phyloP scores from a whole-genome alignment of 2,888 invertebrate genomes.

The Ceraclea dissimilis region DNA sequence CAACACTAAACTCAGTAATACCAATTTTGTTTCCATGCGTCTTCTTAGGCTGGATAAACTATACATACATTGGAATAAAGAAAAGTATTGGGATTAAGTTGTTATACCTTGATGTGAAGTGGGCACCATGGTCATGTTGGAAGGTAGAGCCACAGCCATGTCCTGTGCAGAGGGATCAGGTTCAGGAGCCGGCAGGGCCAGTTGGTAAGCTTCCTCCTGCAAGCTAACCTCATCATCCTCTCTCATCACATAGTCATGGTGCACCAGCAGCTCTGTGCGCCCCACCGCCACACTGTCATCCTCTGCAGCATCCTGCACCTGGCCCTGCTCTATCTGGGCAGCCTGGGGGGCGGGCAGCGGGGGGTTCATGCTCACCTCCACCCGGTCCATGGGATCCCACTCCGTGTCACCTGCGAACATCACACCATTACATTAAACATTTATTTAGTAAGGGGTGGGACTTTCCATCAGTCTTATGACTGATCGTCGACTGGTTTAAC shows the following conservation, averaged over 20 bases:
- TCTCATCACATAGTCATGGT: slow-evolving; percentile 21
- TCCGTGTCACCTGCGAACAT: slow-evolving; percentile 60
- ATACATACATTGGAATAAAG: too few species aligned
- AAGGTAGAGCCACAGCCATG: slow-evolving; percentile 40
- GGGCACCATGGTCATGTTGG: slow-evolving; percentile 36
- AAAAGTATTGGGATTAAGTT: too few species aligned
- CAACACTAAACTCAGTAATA: too few species aligned
- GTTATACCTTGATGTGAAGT: slow-evolving; percentile 22
- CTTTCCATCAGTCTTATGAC: too few species aligned
- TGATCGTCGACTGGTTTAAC: too few species aligned
- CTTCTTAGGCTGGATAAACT: too few species aligned
- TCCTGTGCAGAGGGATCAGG: slow-evolving; percentile 28
- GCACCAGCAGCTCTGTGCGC: slow-evolving; percentile 10
- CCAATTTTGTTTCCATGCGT: too few species aligned
- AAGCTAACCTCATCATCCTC: slow-evolving; percentile 22
- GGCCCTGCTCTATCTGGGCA: slow-evolving; percentile 1
- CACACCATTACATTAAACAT: neutral
- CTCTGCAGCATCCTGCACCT: slow-evolving; percentile 23
- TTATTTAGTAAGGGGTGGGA: slow-evolving; percentile 7
- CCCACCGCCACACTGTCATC: slow-evolving; percentile 15
- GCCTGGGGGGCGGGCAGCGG: neutral
- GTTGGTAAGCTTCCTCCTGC: slow-evolving; percentile 23
- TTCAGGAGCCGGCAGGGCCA: slow-evolving; percentile 29
- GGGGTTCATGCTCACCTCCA: slow-evolving; percentile 8
- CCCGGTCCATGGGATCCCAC: slow-evolving; percentile 59